Conservation (phyloP, 92 coral and sea anemone genomes). For the Anthopleura xanthogrammica region DNA sequence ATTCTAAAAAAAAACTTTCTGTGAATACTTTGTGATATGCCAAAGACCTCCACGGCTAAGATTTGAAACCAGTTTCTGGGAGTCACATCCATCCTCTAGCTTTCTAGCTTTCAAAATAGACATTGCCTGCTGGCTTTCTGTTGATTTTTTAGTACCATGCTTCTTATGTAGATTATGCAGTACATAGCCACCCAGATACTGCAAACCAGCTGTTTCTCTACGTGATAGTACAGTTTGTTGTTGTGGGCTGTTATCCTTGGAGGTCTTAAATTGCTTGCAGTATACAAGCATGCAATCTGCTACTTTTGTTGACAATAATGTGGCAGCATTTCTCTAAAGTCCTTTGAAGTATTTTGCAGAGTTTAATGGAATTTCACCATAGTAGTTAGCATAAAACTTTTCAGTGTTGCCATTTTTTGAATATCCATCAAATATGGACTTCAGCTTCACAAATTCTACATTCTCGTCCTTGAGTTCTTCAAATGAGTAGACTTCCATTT, state of each 20-base stretch:
- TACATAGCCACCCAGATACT: conserved; percentile 58
- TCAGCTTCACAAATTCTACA: conserved; percentile 29
- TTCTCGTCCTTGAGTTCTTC: conserved; percentile 36
- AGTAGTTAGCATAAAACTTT: conserved; percentile 51
- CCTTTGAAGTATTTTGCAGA: conserved; percentile 51
- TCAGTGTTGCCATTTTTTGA: conserved; percentile 52
- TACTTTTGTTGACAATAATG: conserved; percentile 60
- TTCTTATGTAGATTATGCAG: conserved; percentile 54
- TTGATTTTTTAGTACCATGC: not conserved
- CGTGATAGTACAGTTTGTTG: not conserved
- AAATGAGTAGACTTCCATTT: conserved; percentile 15
- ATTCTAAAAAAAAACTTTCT: conserved; percentile 22
- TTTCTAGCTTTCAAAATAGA: conserved; percentile 49
- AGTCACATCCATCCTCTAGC: conserved; percentile 11
- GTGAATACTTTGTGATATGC: conserved; percentile 22
- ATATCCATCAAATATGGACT: conserved; percentile 29
- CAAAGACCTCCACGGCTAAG: conserved; percentile 46
- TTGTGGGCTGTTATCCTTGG: conserved; percentile 20
- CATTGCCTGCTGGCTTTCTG: conserved; percentile 44
- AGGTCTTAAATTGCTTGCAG: conserved; percentile 26
- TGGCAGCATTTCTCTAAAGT: conserved; percentile 56
- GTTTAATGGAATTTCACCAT: conserved; percentile 42
- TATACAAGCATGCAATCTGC: conserved; percentile 54
- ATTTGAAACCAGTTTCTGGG: conserved; percentile 25
- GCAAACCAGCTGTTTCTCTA: not conserved